These are phyloP conservation scores for Apostichopus californicus DNA, from an alignment of 35 echinoderm and acorn worm genomes.

Conservation along the genomic window DNA sequence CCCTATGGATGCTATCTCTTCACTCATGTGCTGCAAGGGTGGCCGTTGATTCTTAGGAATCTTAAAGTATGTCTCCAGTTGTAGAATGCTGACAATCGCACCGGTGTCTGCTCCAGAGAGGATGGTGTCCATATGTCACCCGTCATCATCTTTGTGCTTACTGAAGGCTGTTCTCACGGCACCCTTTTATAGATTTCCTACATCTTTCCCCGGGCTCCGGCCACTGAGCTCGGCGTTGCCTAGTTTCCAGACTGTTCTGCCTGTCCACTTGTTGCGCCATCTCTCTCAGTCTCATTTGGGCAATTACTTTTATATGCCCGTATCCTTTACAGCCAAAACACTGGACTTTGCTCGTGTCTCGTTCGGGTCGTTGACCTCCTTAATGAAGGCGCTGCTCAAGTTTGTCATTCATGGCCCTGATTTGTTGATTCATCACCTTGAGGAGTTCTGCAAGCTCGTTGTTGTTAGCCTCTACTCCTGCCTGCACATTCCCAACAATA, in stretches of 20 bases:
- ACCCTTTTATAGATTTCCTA: background rate
- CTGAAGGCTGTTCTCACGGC: background rate
- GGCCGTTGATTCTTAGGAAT: background rate
- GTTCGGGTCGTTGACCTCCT: background rate
- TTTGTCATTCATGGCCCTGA: background rate
- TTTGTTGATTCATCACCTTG: background rate
- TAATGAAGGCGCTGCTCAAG: background rate
- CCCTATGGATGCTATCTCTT: background rate
- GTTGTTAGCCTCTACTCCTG: background rate
- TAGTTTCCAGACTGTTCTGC: background rate
- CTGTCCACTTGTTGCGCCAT: background rate
- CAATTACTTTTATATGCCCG: background rate
- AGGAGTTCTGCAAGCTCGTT: background rate
- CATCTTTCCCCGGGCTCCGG: background rate
- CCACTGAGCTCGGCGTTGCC: background rate
- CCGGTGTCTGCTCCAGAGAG: background rate
- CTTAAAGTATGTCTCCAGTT: background rate
- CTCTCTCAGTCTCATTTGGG: background rate
- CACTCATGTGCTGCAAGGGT: background rate
- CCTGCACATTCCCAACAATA: background rate
- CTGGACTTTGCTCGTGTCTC: background rate
- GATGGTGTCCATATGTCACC: background rate
- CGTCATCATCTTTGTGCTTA: background rate
- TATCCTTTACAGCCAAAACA: slow-evolving; percentile 8
- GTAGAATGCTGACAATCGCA: background rate